Base-by-base conservation (phyloP, 2,113 vertebrate genomes). In the Chamaea fasciata region DNA sequence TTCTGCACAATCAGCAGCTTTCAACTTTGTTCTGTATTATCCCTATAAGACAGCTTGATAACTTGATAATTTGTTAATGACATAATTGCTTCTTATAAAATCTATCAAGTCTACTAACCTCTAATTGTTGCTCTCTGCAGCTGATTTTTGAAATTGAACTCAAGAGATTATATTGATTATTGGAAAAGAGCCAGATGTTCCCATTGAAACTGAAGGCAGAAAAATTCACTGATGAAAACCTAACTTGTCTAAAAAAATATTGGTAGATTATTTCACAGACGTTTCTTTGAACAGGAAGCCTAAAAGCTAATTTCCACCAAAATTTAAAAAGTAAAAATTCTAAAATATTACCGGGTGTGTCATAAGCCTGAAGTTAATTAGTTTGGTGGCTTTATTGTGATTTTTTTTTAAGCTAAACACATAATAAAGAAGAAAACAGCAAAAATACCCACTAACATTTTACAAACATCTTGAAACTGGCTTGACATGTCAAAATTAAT, bases 41-140 rank as follows among this genome's bases (percentile, higher is more conserved):
- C 83, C 87, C 82, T 62, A 39, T 60, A 75, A 96, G 87, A 87
- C 76, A 90, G 74, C 91, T 95, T 94, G 94, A 93, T 95, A 97
- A 96, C 74, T 93, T 63, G 80, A 62, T 96, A 97, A 97, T 96
- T 97, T 96, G 90, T 92, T 97, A 97, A 98, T 96, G 94, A 86
- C 63, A 95, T 97, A 97, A 98, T 96, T 96, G 82, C 64, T 95
- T 83, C 76, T 97, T 96, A 94, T 89, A 95, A 95, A 94, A 64
- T 90, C 71, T 87, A 95, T 96, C 87, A 85, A 87, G 92, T 84
- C 74, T 89, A 69, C 87, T 94, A 97, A 95, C 46, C 33, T 19
- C 44, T 94, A 97, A 97, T 91, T 95, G 92, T 91, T 94, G 85
- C 84, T 96, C 94, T 96, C 79, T 93, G 93, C 53, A 82, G 33